Percentiles rank a stretch among this genome's conserved stretches.
phyloP scores from a whole-genome alignment of 2,888 invertebrate species.

The Epistrophe grossulariae region DNA sequence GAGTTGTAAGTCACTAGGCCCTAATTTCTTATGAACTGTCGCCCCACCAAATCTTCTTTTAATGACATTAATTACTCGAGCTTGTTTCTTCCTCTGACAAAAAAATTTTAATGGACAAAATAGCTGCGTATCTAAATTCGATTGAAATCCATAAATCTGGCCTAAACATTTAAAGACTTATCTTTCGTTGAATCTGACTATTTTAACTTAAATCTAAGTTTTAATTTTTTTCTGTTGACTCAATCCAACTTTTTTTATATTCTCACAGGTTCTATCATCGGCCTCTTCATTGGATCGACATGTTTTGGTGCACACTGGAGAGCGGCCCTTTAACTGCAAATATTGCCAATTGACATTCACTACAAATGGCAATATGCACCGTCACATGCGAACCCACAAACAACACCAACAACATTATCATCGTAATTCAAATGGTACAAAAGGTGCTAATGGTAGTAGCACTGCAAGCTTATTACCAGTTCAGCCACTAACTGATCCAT shows the following conservation, averaged over 20 bases:
- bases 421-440: conserved; percentile 79
- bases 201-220: neutral
- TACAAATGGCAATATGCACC: conserved; percentile 94
- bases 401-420: conserved; percentile 83
- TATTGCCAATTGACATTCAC: conserved; percentile 92
- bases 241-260: conserved; percentile 4
- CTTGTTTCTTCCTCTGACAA: no score
- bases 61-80: no score
- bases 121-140: no score
- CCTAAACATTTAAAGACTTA: no score
- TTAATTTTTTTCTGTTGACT: neutral
- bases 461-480: conserved; percentile 46
- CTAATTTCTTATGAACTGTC: no score
- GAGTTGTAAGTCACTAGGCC: no score
- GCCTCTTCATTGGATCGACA: conserved; percentile 92
- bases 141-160: no score
- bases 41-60: neutral
- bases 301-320: conserved; percentile 91
- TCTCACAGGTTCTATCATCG: conserved; percentile 87
- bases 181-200: neutral
- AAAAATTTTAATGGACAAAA: no score
- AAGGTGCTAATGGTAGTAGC: conserved; percentile 71
- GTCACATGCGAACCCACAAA: conserved; percentile 91
- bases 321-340: conserved; percentile 91
- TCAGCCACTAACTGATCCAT: conserved; percentile 65